These are phyloP conservation scores for Coluber constrictor DNA, from an alignment of 2,797 vertebrate species.

Conservation along the genomic window DNA sequence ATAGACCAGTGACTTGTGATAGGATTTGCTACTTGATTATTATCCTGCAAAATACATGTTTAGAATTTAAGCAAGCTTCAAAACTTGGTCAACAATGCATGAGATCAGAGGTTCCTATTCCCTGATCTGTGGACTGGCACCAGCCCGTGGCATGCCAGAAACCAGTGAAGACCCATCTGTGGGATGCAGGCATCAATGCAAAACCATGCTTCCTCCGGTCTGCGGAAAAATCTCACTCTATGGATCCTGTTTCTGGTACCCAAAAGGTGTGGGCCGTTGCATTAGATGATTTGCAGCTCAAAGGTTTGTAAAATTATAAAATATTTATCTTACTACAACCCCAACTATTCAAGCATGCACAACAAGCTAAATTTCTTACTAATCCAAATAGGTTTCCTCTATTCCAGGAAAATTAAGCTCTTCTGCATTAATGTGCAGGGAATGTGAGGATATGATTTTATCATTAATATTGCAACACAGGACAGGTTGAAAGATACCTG, in stretches of 20 bases:
- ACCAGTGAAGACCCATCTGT: background rate
- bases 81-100: background rate
- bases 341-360: background rate
- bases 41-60: background rate
- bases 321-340: background rate
- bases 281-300: background rate
- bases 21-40: background rate
- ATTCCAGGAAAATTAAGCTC: background rate
- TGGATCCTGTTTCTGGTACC: background rate
- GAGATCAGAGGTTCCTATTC: background rate
- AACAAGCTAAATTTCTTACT: background rate
- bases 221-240: background rate
- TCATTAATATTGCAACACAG: background rate
- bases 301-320: background rate
- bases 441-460: background rate
- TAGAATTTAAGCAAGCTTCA: background rate
- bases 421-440: background rate
- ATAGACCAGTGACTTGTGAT: background rate
- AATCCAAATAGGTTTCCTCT: background rate
- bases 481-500: background rate
- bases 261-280: background rate
- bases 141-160: background rate
- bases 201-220: background rate
- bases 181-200: background rate
- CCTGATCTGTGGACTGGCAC: background rate